These are phyloP conservation scores for Muricea muricata DNA, from an alignment of 92 coral and sea anemone species.

Conservation along the genomic window DNA sequence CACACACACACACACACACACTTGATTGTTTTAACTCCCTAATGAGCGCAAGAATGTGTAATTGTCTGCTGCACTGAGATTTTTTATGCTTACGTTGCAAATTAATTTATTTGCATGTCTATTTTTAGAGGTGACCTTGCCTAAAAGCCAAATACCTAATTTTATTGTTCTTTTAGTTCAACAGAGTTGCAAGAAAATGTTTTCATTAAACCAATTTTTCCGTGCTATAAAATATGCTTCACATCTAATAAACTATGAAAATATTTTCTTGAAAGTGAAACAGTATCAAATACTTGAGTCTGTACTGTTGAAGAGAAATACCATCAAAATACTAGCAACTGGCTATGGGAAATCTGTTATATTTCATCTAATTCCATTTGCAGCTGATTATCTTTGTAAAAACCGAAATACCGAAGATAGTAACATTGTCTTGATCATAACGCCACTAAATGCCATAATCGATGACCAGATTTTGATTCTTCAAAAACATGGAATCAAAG, in stretches of 20 bases:
- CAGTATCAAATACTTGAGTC: slow-evolving; percentile 59
- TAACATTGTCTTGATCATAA: slow-evolving; percentile 48
- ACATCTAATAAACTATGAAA: slow-evolving; percentile 17
- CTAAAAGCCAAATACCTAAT: too few species aligned
- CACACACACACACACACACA: too few species aligned
- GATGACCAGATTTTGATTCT: slow-evolving; percentile 53
- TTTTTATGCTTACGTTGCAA: too few species aligned
- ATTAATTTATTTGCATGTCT: too few species aligned
- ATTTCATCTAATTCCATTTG: slow-evolving; percentile 56
- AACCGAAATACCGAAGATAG: background rate
- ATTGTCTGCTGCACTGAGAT: too few species aligned
- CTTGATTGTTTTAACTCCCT: too few species aligned
- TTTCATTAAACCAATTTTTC: slow-evolving; percentile 7
- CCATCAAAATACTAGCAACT: slow-evolving; percentile 59
- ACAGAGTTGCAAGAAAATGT: too few species aligned
- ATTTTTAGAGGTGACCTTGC: too few species aligned
- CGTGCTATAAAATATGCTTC: slow-evolving; percentile 14
- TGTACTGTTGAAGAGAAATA: slow-evolving; percentile 40
- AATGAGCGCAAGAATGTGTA: too few species aligned
- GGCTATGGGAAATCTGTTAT: slow-evolving; percentile 63
- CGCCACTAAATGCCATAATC: slow-evolving; percentile 46
- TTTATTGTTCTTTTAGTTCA: too few species aligned
- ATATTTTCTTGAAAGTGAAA: slow-evolving; percentile 50
- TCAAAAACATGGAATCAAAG: slow-evolving; percentile 35
- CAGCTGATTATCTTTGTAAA: slow-evolving; percentile 29